A percentile compares a stretch with the other conserved stretches of the same genome.
Conservation (phyloP, 2,888 invertebrate species). For the Junonia oenone region DNA sequence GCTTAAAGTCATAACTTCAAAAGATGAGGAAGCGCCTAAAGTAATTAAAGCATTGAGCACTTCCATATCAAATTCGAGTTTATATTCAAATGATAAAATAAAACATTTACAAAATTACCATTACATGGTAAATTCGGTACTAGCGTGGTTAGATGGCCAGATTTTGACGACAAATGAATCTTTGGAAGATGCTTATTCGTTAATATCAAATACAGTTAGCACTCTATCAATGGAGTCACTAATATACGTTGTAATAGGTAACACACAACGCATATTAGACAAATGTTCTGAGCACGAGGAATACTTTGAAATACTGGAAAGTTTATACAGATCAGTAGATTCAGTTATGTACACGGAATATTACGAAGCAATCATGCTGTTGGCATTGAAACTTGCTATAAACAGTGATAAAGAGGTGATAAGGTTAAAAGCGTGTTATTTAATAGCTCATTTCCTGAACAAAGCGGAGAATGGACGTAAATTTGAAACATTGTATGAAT, state of each 20-base stretch:
- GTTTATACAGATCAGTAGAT: slow-evolving; percentile 70
- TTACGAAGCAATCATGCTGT: slow-evolving; percentile 51
- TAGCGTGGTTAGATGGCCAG: slow-evolving; percentile 57
- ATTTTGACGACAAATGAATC: slow-evolving; percentile 41
- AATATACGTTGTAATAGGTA: too few species aligned
- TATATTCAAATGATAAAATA: slow-evolving; percentile 56
- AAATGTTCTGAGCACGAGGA: slow-evolving; percentile 45
- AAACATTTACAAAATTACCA: slow-evolving; percentile 66
- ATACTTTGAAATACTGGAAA: slow-evolving; percentile 67
- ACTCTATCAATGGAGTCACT: too few species aligned
- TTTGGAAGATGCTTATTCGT: slow-evolving; percentile 47
- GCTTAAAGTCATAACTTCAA: slow-evolving; percentile 49
- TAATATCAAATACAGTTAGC: slow-evolving; percentile 57
- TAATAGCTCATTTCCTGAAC: slow-evolving; percentile 80
- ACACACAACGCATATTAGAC: slow-evolving; percentile 48
- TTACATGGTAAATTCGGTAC: slow-evolving; percentile 56
- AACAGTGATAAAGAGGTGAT: slow-evolving; percentile 46
- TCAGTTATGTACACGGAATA: slow-evolving; percentile 50
- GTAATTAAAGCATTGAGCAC: slow-evolving; percentile 56
- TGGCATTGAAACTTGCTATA: slow-evolving; percentile 56
- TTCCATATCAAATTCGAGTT: slow-evolving; percentile 50
- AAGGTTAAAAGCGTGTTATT: slow-evolving; percentile 62
- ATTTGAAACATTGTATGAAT: slow-evolving; percentile 59
- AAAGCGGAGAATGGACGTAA: slow-evolving; percentile 67
- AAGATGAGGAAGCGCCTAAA: slow-evolving; percentile 46